phyloP scores from a whole-genome alignment of 92 coral and sea anemone species.

The Virgularia gustaviana region DNA sequence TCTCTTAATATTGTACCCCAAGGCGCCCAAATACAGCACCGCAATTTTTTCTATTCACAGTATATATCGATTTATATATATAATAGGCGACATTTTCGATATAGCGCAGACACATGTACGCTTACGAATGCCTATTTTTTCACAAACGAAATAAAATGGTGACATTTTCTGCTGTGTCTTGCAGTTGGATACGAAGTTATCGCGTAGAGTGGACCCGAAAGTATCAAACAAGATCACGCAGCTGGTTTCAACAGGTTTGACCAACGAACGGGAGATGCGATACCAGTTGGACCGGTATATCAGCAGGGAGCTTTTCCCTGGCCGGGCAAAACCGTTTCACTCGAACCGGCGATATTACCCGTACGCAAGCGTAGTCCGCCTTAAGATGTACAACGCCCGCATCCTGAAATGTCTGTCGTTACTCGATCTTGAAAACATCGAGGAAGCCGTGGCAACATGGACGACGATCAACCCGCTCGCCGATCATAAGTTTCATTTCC shows the following conservation, averaged over 20 bases:
- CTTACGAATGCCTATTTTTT: no score
- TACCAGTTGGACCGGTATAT: neutral
- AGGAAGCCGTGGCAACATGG: neutral
- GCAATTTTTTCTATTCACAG: no score
- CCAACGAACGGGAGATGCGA: constrained; percentile 10
- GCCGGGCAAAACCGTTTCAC: constrained; percentile 22
- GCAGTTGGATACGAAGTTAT: no score
- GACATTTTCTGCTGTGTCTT: no score
- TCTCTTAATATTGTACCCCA: no score
- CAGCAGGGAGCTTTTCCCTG: constrained; percentile 11
- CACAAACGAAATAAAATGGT: no score
- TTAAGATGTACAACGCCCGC: constrained; percentile 16
- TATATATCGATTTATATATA: no score
- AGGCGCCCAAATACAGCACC: no score
- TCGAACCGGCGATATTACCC: constrained; percentile 14
- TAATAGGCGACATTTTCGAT: no score
- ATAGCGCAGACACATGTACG: no score
- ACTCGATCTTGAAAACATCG: neutral
- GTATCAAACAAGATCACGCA: constrained; percentile 8
- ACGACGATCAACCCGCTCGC: neutral
- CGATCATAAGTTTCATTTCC: constrained; percentile 4
- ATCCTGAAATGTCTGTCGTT: neutral
- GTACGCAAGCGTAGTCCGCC: neutral
- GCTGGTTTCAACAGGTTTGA: neutral
- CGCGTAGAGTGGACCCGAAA: constrained; percentile 14